A percentile compares a stretch with the other conserved stretches of the same genome.
These are phyloP conservation scores for Pediacus dermestoides DNA, from an alignment of 2,888 invertebrate species.

Conservation along the genomic window DNA sequence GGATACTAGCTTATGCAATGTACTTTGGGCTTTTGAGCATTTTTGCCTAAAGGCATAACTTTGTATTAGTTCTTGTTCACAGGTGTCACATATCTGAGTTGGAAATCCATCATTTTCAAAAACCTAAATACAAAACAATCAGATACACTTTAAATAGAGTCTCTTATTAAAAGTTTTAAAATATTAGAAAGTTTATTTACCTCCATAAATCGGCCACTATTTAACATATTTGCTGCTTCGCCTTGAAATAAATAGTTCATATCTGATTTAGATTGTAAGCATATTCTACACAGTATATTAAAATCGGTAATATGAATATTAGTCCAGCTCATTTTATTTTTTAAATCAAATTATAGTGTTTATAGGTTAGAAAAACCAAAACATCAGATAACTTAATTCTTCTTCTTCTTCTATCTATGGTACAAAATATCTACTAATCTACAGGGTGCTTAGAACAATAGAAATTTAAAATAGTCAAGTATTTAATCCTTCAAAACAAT, in stretches of 20 bases:
- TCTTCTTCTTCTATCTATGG: too few species aligned
- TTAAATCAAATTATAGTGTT: too few species aligned
- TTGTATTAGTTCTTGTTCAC: conserved; percentile 28
- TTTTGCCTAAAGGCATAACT: conserved; percentile 34
- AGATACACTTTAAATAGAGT: too few species aligned
- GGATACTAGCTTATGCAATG: too few species aligned
- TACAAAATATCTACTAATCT: too few species aligned
- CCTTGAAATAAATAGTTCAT: conserved; percentile 22
- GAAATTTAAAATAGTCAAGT: too few species aligned
- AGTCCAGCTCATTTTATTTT: too few species aligned
- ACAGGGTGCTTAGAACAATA: too few species aligned
- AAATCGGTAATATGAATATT: conserved; percentile 23
- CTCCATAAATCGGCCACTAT: conserved; percentile 21
- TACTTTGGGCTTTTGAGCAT: conserved; percentile 30
- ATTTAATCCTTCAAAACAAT: too few species aligned
- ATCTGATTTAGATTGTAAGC: too few species aligned
- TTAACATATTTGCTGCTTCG: conserved; percentile 22
- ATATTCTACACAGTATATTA: conserved; percentile 26
- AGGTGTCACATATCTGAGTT: conserved; percentile 31
- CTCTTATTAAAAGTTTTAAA: neutral
- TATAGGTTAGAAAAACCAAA: too few species aligned
- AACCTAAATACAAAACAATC: conserved; percentile 25
- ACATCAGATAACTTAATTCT: too few species aligned
- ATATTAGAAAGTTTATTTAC: conserved; percentile 12
- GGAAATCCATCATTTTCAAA: conserved; percentile 29